Base-by-base conservation (phyloP, 2,888 invertebrate genomes). In the Clivina fossor region DNA sequence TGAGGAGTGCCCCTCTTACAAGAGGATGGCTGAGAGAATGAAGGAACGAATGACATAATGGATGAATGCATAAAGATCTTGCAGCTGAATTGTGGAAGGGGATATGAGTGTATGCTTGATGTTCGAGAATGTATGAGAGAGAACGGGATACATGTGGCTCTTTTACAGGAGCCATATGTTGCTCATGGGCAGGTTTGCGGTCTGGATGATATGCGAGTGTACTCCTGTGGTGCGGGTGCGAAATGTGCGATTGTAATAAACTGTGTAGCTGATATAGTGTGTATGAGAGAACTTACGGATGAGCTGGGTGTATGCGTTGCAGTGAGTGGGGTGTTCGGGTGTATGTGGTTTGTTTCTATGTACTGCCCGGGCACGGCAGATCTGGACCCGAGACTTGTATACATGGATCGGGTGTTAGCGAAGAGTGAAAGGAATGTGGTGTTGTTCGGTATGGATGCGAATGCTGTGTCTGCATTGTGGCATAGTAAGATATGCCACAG, bases 401-500 rank as follows among this genome's bases (percentile, higher is more conserved):
- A 47, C 24, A 4, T 60, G 46, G 56, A 44, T 1, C 8, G 32
- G 5, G 18, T 53, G 13, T 4, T 54, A 1, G 9, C 2, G 1
- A 18, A 24, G 13, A 4, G 37, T 19, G 8, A 35, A n/a, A 38
- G 16, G 2, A 35, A 26, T 2, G 9, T 35, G 13, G 11, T 62
- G 1, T 2, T 65, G 2, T 4, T 62, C 2, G 61, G 62, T 0
- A 58, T 62, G 48, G 62, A 64, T 57, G 64, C 62, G 7, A 64
- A 65, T 47, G 63, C 63, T 1, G 43, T 59, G 2, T 63, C 62
- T 0, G 58, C 54, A 4, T 13, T 64, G 8, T 65, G 64, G 63
- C 54, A 54, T 22, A 62, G 61, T 15, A 60, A 60, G 32, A 43
- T 43, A 11, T 24, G 1, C 2, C 3, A 26, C 18, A 1, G 43